A percentile compares a stretch with the other conserved stretches of the same genome.
Conservation (phyloP, 2,113 vertebrate species). For the Alces alces region DNA sequence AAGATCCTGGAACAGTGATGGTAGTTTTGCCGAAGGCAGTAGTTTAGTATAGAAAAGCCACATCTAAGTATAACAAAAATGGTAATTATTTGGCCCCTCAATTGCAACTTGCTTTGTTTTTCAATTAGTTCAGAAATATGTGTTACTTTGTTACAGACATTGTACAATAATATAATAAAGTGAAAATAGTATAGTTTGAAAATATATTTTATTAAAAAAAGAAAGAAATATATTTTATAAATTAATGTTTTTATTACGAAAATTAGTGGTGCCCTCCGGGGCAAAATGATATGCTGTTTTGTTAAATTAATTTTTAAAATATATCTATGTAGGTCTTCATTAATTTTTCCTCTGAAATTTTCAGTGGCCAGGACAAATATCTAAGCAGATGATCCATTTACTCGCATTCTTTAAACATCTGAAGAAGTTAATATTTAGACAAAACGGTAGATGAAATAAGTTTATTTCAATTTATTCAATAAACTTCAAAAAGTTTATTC, state of each 20-base stretch:
- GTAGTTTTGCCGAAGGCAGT: not conserved
- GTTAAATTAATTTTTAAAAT: conserved; percentile 1
- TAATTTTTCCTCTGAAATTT: not conserved
- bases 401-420: not conserved
- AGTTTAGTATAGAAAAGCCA: not conserved
- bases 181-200: not conserved
- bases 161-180: not conserved
- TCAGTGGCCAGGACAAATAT: not conserved
- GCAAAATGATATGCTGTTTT: not conserved
- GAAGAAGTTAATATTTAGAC: not conserved
- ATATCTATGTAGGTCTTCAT: not conserved
- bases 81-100: not conserved
- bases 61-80: not conserved
- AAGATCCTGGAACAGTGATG: rapidly evolving
- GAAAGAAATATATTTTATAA: not conserved
- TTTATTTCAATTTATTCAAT: no score
- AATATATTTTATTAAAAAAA: not conserved
- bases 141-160: not conserved
- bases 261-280: not conserved
- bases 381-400: not conserved
- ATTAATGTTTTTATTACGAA: not conserved
- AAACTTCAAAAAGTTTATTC: no score
- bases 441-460: not conserved
- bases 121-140: not conserved
- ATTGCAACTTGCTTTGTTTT: not conserved